Evolutionary conservation across 2,888 invertebrate genomes (phyloP).

Genomic region (Junonia oenone): DNA sequence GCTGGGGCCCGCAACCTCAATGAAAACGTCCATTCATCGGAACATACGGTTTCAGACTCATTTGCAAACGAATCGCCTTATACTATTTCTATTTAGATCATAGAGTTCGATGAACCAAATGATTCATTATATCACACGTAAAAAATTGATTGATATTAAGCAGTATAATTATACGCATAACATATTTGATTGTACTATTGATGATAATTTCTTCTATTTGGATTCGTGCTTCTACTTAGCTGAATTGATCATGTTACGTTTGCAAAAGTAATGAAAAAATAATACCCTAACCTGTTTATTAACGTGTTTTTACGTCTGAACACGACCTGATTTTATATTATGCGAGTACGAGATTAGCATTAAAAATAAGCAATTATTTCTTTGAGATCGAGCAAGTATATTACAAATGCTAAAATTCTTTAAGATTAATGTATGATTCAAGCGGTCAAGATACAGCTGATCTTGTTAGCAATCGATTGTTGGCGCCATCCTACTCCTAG

Average conservation of each 20-base stretch:
- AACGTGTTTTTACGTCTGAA: neutral
- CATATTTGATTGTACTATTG: neutral
- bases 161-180: neutral
- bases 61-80: slow-evolving; percentile 36
- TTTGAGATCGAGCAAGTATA: neutral
- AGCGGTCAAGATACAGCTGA: slow-evolving; percentile 21
- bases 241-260: neutral
- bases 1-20: slow-evolving; percentile 38
- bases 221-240: neutral
- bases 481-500: slow-evolving; percentile 47
- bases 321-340: neutral
- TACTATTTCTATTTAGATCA: neutral
- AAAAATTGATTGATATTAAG: slow-evolving; percentile 5
- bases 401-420: neutral
- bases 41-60: slow-evolving; percentile 39
- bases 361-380: neutral
- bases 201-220: neutral
- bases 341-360: neutral
- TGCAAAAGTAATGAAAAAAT: neutral
- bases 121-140: slow-evolving; percentile 4
- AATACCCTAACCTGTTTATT: neutral
- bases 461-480: slow-evolving; percentile 47
- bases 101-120: slow-evolving; percentile 15
- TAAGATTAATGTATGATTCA: neutral
- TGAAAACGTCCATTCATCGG: slow-evolving; percentile 52